Evolutionary conservation across 2,797 vertebrate species (phyloP), one percentile per base, ranked within the genome.

Genomic region (Apogon hyalosoma): DNA sequence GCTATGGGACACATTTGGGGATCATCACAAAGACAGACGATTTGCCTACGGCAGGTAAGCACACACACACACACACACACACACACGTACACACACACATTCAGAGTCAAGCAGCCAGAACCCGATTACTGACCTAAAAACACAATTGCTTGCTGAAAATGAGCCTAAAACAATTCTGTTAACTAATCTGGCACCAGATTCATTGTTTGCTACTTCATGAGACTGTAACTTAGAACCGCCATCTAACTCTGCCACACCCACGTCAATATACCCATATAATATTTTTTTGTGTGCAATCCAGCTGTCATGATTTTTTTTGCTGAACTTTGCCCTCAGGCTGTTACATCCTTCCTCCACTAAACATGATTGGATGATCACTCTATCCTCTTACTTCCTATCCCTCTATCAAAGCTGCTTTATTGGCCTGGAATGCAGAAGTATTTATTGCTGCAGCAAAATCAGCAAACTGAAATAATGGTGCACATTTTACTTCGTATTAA

Each of bases 1-100:
- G 61, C 88, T 96, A 1, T 96, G 95, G 95, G 95, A 96, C 91
- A 96, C 95, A 16, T 96, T 96, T 3, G 95, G 95, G 31, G 95
- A 96, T 85, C 95, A 96, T 89, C 95, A 96, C 90, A 96, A 96
- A 88, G 95, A 96, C 89, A 90, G 95, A 63, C 91, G 95, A 66
- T 96, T 96, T 47, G 95, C 95, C 51, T 96, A 96, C 46, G 95
- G 95, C 87, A 94, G 95, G 95, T 96, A 75, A 89, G 94, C 43
- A 49, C 12, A 47, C 6, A 11, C 15, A 39, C 46, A 40, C 46
- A 58, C 39, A 18, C 47, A 48, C 12, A 1, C 11, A 42, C 51
- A 3, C 1, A 7, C 39, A 60, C 4, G 4, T 10, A 40, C 38
- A 1, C 11, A 42, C 51, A 3, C 1, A 7, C 39, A 60, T 3